Evolutionary conservation across 1,140 invertebrate genomes (phyloP).

Genomic region (Drosophila equinoxialis): DNA sequence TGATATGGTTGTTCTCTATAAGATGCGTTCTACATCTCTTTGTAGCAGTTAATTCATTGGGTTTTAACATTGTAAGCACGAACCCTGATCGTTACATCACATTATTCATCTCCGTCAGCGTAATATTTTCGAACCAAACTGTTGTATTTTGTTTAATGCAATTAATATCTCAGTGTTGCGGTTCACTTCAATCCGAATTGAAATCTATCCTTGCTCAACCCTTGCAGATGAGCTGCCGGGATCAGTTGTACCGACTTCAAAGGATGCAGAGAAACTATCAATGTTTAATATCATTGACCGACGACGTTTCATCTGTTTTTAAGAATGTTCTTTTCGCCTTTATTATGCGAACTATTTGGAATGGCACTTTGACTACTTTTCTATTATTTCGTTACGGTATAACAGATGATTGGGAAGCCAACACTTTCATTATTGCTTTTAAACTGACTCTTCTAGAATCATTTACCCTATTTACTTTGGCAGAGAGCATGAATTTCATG

Average conservation of each 20-base stretch:
- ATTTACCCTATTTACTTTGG: neutral
- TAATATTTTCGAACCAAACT: neutral
- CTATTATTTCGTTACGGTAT: neutral
- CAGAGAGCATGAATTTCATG: neutral
- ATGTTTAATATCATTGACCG: neutral
- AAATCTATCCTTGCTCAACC: neutral
- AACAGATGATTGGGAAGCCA: no score
- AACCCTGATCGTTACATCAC: neutral
- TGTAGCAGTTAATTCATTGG: neutral
- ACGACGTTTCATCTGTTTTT: neutral
- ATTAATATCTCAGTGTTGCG: neutral
- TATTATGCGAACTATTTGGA: neutral
- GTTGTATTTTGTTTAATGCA: neutral
- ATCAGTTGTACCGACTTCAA: neutral
- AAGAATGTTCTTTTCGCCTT: neutral
- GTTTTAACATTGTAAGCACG: neutral
- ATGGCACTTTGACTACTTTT: neutral
- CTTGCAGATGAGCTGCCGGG: neutral
- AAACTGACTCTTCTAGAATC: constrained; percentile 10
- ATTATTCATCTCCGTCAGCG: neutral
- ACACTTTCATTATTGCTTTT: neutral
- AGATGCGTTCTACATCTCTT: neutral
- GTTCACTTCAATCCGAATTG: neutral
- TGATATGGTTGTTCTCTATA: neutral
- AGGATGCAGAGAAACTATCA: neutral